Percentiles rank a stretch among this genome's conserved stretches.
phyloP scores from a whole-genome alignment of 2,113 vertebrate species.

The Brachyhypopomus gauderio region DNA sequence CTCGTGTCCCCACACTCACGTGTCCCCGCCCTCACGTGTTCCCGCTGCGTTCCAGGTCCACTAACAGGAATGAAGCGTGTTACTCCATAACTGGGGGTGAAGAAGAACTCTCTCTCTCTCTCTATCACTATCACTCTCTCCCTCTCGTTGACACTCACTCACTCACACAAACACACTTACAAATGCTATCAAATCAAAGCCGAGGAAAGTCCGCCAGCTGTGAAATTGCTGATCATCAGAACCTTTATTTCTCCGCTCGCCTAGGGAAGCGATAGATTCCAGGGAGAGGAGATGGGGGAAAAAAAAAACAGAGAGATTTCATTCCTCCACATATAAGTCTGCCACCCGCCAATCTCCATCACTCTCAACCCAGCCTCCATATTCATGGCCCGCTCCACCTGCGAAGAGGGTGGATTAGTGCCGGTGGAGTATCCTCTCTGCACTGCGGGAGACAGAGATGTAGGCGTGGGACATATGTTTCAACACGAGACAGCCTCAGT shows the following conservation, averaged over 20 bases:
- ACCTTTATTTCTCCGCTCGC: conserved; percentile 71
- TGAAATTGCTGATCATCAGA: conserved; percentile 82
- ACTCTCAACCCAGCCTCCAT: conserved; percentile 54
- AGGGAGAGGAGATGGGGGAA: conserved; percentile 37
- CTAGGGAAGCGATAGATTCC: conserved; percentile 50
- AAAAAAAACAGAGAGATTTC: conserved; percentile 43
- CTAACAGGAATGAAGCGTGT: conserved; percentile 17
- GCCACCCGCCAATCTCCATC: conserved; percentile 52
- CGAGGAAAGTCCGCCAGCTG: conserved; percentile 74
- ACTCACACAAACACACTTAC: conserved; percentile 53
- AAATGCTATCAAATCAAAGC: conserved; percentile 73
- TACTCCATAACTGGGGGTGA: conserved; percentile 9
- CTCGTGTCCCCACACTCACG: no score
- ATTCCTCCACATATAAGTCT: conserved; percentile 65
- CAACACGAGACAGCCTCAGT: neutral
- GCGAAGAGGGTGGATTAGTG: conserved; percentile 20
- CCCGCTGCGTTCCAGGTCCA: neutral
- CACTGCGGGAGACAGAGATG: conserved; percentile 36
- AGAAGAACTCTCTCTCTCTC: conserved; percentile 51
- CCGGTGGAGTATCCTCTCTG: conserved; percentile 51
- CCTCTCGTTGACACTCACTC: neutral
- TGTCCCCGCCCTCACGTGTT: neutral
- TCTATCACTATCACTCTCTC: neutral
- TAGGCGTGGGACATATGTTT: conserved; percentile 34
- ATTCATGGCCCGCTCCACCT: conserved; percentile 11